Base-by-base conservation (phyloP, 2,888 invertebrate species). In the Ypsolopha sequella region DNA sequence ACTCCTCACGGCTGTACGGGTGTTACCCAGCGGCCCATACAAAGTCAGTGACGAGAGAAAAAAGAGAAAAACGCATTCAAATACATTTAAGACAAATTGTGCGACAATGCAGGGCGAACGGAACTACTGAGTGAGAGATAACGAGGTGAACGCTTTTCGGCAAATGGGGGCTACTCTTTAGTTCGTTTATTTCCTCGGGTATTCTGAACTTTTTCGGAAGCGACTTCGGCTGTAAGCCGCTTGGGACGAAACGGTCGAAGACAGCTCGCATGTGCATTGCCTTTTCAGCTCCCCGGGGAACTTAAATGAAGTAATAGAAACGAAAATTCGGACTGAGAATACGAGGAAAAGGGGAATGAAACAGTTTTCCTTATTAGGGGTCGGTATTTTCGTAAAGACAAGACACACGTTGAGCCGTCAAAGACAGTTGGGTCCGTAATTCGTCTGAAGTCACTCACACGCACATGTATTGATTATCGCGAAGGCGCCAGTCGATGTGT, bases 1-100 rank as follows among this genome's bases (percentile, higher is more conserved):
- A 91, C 91, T 90, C 89, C 89, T 89, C 76, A 88, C 78, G 73
- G 88, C 90, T 90, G 90, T 88, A 85, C 82, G 84, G 87, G 82
- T 52, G 69, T 89, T 87, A 89, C 90, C 82, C 89, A 88, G 90
- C 89, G 84, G 88, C 89, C 89, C 90, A 90, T 90, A 88, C 88
- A 90, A 90, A 90, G 89, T 89, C 88, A 89, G 88, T 89, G 87
- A 88, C 88, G 82, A 85, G 86, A 87, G 87, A 87, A 87, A 88
- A 87, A 86, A 85, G 81, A 85, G 77, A 84, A 87, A 87, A 87
- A 86, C 87, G 87, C 87, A 87, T 87, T 87, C 87, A 87, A 87
- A 80, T 87, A 87, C 82, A 86, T 78, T 85, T 84, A 84, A 81
- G 85, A 86, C 81, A 86, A 84, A 80, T 82, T 82, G 86, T 86